Conservation (phyloP, 2,888 invertebrate genomes). For the Heliconius charithonia region DNA sequence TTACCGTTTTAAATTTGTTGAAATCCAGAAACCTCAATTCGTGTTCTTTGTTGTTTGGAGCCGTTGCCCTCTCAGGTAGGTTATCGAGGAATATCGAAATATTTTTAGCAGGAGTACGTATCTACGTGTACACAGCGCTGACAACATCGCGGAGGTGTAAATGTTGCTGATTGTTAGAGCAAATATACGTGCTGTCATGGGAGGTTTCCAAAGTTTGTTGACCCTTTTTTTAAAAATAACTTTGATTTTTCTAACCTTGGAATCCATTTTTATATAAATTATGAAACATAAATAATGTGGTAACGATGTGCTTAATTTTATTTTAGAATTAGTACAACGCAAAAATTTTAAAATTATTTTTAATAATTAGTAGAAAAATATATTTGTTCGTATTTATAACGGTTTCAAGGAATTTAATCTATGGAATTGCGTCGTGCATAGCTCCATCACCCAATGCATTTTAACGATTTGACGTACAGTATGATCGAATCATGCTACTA, state of each 20-base stretch:
- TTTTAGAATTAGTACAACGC: too few species aligned
- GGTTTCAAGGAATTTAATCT: neutral
- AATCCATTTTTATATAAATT: neutral
- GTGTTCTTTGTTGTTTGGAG: slow-evolving; percentile 63
- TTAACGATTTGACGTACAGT: slow-evolving; percentile 40
- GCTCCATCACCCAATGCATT: slow-evolving; percentile 42
- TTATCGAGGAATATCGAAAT: slow-evolving; percentile 58
- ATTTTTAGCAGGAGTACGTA: slow-evolving; percentile 67
- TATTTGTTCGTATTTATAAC: neutral
- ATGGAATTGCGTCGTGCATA: slow-evolving; percentile 43
- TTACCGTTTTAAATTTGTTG: slow-evolving; percentile 58
- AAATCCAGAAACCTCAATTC: slow-evolving; percentile 67
- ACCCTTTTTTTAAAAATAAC: slow-evolving; percentile 58
- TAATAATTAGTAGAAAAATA: neutral
- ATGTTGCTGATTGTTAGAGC: slow-evolving; percentile 72
- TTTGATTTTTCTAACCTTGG: slow-evolving; percentile 46
- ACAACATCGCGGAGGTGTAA: slow-evolving; percentile 66
- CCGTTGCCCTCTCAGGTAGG: slow-evolving; percentile 67
- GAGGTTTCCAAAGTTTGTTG: slow-evolving; percentile 64
- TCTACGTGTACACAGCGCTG: slow-evolving; percentile 53
- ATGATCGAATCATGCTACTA: slow-evolving; percentile 27
- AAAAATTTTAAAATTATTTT: neutral
- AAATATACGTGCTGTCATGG: slow-evolving; percentile 64
- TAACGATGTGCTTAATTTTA: too few species aligned
- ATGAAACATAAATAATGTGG: neutral